Evolutionary conservation across 2,797 vertebrate species (phyloP), one percentile per base, ranked within the genome.

Genomic region (Ibycter americanus): DNA sequence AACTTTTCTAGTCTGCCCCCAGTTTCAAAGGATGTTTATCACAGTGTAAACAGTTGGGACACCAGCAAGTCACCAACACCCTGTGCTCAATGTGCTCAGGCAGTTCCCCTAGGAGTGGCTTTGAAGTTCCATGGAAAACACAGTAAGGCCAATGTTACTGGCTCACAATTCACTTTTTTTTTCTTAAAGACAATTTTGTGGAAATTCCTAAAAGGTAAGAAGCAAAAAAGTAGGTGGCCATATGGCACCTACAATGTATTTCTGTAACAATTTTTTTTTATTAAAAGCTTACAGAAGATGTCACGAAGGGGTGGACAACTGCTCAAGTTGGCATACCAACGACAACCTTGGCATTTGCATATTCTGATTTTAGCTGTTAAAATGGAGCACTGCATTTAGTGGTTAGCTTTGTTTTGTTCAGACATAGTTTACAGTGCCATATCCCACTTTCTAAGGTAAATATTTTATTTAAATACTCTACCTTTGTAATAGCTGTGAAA

Each of bases 401-500:
- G 59, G 27, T 38, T 82, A 72, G 42, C 61, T 73, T 80, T 40
- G 8, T 27, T 87, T 90, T 89, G 27, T 66, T 72, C 47, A 51
- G 42, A 63, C 6, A 25, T 8, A 44, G 23, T 36, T 83, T 55
- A 73, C 6, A 89, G 59, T 11, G 7, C 51, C 32, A 52, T 44
- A 83, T 32, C 21, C 25, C 12, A 78, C 12, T 52, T 58, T 12
- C 19, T 42, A 58, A 56, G 52, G 66, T 8, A 63, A 90, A 34
- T 66, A 38, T 58, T 81, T 61, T 38, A 51, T 8, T 61, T 42
- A 71, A 46, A 76, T 89, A 96, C 58, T 71, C 8, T 98, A 99
- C 99, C 99, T 99, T 99, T 70, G 99, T 99, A 95, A 99, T 99
- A 44, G 99, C 99, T 54, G 99, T 99, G 98, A 99, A 99, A 95